Evolutionary conservation across 1,140 invertebrate species (phyloP).

Genomic region (Diachasmimorpha longicaudata): DNA sequence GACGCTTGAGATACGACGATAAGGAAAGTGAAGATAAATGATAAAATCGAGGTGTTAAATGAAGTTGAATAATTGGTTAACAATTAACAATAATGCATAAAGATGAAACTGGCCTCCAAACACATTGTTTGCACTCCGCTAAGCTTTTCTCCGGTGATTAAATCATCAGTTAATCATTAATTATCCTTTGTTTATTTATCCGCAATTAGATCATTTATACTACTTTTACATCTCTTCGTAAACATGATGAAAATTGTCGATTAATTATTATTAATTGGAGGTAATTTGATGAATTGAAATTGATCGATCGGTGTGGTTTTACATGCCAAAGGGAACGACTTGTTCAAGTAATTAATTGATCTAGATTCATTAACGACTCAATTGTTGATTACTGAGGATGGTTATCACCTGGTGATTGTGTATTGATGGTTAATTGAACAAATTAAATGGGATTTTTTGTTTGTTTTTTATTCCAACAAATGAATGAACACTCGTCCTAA

Average conservation of each 20-base stretch:
- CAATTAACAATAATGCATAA: slow-evolving; percentile 39
- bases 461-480: too few relatives aligned
- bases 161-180: slow-evolving; percentile 3
- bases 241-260: neutral
- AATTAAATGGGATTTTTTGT: too few relatives aligned
- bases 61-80: slow-evolving; percentile 36
- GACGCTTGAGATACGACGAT: slow-evolving; percentile 15
- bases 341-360: neutral
- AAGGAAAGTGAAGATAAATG: neutral
- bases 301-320: slow-evolving; percentile 40
- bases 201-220: slow-evolving; percentile 1
- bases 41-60: slow-evolving; percentile 29
- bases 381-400: too few relatives aligned
- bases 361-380: too few relatives aligned
- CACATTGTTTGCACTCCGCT: slow-evolving; percentile 86
- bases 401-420: too few relatives aligned
- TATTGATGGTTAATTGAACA: too few relatives aligned
- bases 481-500: neutral
- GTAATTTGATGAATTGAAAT: slow-evolving; percentile 31
- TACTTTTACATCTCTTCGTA: neutral
- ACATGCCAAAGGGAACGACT: slow-evolving; percentile 32
- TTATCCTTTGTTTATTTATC: neutral
- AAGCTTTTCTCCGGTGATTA: slow-evolving; percentile 51
- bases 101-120: slow-evolving; percentile 81
- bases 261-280: neutral